Conservation (phyloP, 53 echinoderm and acorn worm genomes). For the Echinarachnius parma region DNA sequence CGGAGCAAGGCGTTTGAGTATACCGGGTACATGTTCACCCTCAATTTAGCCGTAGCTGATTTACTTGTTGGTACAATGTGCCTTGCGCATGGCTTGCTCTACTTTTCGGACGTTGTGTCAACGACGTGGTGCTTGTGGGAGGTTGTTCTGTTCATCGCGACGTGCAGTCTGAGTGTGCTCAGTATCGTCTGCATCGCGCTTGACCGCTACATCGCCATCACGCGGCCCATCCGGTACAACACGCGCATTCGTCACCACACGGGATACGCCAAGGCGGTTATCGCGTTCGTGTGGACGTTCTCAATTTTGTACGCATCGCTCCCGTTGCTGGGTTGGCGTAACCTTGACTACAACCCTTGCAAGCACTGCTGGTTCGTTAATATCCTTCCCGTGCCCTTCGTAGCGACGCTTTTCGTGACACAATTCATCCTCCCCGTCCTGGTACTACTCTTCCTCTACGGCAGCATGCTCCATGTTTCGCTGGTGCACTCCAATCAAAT, state of each 20-base stretch:
- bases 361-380: conserved; percentile 55
- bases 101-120: conserved; percentile 19
- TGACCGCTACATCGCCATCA: conserved; percentile 78
- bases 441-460: conserved; percentile 63
- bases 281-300: conserved; percentile 45
- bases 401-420: conserved; percentile 50
- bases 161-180: conserved; percentile 57
- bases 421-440: conserved; percentile 53
- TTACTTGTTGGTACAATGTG: conserved; percentile 62
- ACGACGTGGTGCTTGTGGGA: conserved; percentile 53
- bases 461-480: conserved; percentile 57
- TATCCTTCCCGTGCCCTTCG: conserved; percentile 44
- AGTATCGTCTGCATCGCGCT: conserved; percentile 75
- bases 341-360: not conserved
- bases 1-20: conserved; percentile 48
- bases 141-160: conserved; percentile 32
- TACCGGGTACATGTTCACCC: conserved; percentile 57
- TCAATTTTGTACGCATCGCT: conserved; percentile 46
- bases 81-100: conserved; percentile 39
- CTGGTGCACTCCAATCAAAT: conserved; percentile 60
- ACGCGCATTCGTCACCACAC: conserved; percentile 42
- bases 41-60: conserved; percentile 63
- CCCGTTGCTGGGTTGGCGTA: conserved; percentile 60
- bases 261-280: conserved; percentile 44
- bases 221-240: conserved; percentile 60